A percentile compares a stretch with the other conserved stretches of the same genome.
These are phyloP conservation scores for Microhierax caerulescens DNA, from an alignment of 2,797 vertebrate species.

Conservation along the genomic window DNA sequence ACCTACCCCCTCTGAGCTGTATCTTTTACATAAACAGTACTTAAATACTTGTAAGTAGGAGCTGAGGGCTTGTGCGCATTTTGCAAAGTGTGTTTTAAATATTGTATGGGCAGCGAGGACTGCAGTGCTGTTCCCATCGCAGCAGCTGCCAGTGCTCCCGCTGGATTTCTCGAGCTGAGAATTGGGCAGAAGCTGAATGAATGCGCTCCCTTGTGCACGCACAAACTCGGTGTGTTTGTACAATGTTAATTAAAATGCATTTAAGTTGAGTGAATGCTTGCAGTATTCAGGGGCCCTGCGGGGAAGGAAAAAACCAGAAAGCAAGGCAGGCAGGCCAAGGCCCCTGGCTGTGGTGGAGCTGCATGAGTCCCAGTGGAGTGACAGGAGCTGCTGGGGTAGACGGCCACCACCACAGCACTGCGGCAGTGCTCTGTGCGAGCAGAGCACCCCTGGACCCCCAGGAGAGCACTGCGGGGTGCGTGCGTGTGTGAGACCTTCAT, in stretches of 20 bases:
- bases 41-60: neutral
- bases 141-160: neutral
- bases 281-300: conserved; percentile 14
- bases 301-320: neutral
- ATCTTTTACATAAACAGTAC: neutral
- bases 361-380: neutral
- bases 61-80: neutral
- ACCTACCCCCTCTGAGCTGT: neutral
- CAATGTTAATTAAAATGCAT: conserved; percentile 67
- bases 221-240: conserved; percentile 43
- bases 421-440: neutral
- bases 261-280: conserved; percentile 62
- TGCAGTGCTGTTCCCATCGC: accelerated
- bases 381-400: conserved; percentile 25
- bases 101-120: neutral
- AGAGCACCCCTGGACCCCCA: neutral
- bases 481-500: neutral
- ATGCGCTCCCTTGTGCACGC: neutral
- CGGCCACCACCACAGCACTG: neutral
- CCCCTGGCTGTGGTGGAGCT: neutral
- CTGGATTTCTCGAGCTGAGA: neutral
- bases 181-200: neutral
- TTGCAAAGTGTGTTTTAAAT: neutral
- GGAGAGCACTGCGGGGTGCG: neutral
- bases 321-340: neutral